phyloP scores from a whole-genome alignment of 1,140 invertebrate species.

The Drosophila rhopaloa region DNA sequence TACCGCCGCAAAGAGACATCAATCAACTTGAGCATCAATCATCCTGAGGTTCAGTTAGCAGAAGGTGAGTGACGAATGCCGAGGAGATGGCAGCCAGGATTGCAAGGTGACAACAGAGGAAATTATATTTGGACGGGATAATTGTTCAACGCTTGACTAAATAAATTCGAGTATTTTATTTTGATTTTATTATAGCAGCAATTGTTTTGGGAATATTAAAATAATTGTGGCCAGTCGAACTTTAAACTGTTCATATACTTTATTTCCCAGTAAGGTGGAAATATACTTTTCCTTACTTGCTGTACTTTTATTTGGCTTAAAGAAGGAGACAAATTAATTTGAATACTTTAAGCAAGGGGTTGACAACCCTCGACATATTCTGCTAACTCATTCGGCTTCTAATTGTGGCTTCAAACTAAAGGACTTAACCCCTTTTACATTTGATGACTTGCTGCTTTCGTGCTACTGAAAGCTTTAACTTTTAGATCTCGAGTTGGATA shows the following conservation, averaged over 20 bases:
- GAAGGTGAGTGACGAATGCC: conserved; percentile 29
- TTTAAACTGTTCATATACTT: too few species aligned
- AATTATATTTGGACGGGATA: conserved; percentile 28
- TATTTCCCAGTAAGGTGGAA: too few species aligned
- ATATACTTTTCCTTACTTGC: too few species aligned
- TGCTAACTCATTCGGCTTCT: conserved; percentile 10
- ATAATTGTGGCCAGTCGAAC: too few species aligned
- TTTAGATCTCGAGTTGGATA: not conserved
- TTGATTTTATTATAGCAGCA: not conserved
- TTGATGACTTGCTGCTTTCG: conserved; percentile 5
- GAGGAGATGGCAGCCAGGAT: conserved; percentile 25
- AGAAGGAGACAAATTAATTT: not conserved
- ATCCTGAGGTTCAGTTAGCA: conserved; percentile 15
- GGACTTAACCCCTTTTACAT: conserved; percentile 9
- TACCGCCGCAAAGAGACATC: conserved; percentile 51
- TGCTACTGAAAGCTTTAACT: not conserved
- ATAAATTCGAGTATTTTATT: not conserved
- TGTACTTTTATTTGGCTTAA: not conserved
- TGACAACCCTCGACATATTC: not conserved
- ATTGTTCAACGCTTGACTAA: conserved; percentile 6
- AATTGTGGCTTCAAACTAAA: conserved; percentile 1
- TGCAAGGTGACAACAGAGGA: conserved; percentile 32
- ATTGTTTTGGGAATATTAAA: too few species aligned
- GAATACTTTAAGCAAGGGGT: not conserved
- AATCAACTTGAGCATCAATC: conserved; percentile 71